These are phyloP conservation scores for Steatocranus sp. DNA, from an alignment of 2,797 vertebrate species.

Conservation along the genomic window DNA sequence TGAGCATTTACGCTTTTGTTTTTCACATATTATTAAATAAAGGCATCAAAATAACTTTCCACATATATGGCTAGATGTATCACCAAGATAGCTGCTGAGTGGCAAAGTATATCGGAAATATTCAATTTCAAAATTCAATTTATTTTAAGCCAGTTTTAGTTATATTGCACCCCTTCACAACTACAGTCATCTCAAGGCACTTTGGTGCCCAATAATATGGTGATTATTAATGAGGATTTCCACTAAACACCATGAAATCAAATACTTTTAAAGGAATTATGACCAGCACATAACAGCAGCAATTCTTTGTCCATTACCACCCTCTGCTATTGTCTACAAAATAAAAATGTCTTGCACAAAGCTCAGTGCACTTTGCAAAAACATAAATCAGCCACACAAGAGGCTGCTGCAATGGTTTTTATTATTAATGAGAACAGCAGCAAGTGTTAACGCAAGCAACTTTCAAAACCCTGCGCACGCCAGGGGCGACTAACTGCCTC, in stretches of 20 bases:
- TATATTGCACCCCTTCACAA: neutral
- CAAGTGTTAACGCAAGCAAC: neutral
- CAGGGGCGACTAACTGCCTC: neutral
- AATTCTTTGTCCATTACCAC: neutral
- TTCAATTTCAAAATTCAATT: neutral
- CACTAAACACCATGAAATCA: neutral
- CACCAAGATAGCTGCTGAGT: neutral
- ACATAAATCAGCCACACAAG: neutral
- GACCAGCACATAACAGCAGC: neutral
- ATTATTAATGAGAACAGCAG: constrained; percentile 13
- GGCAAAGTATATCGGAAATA: neutral
- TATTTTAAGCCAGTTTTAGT: neutral
- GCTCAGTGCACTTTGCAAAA: neutral
- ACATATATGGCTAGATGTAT: neutral
- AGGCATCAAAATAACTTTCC: neutral
- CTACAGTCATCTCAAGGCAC: neutral
- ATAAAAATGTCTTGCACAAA: neutral
- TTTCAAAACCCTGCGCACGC: neutral
- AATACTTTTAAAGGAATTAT: neutral
- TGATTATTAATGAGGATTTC: neutral
- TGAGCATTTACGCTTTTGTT: neutral
- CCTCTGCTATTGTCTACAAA: neutral
- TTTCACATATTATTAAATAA: neutral
- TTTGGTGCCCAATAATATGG: neutral
- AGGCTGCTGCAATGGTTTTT: neutral